Evolutionary conservation across 2,888 invertebrate genomes (phyloP).

Genomic region (Agonopterix alstromeriana): DNA sequence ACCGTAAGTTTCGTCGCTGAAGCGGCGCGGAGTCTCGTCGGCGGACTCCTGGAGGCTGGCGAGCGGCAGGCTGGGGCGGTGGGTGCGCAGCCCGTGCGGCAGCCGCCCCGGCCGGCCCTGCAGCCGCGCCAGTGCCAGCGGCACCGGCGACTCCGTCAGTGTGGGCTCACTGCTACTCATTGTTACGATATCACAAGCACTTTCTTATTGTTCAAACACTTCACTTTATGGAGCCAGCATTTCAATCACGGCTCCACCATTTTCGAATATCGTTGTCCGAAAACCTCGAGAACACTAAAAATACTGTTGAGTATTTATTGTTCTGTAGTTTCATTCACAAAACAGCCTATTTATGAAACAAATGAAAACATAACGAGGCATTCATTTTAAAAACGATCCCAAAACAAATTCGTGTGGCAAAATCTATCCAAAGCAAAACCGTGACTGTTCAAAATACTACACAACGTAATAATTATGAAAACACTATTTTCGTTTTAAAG

Average conservation of each 20-base stretch:
- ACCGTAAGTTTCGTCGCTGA: constrained; percentile 52
- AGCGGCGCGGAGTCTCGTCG: constrained; percentile 61
- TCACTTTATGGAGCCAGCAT: constrained; percentile 23
- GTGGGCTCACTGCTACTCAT: constrained; percentile 66
- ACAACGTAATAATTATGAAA: too few species aligned
- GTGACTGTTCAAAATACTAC: too few species aligned
- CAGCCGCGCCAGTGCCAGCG: constrained; percentile 61
- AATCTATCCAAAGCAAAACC: too few species aligned
- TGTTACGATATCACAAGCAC: constrained; percentile 35
- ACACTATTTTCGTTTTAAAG: too few species aligned
- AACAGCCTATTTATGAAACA: constrained; percentile 2
- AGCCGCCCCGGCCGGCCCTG: constrained; percentile 45
- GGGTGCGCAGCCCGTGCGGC: constrained; percentile 48
- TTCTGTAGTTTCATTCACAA: constrained; percentile 16
- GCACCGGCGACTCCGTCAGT: constrained; percentile 67
- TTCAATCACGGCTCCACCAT: constrained; percentile 50
- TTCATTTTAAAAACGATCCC: constrained; percentile 11
- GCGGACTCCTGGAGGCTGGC: constrained; percentile 64
- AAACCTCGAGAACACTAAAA: constrained; percentile 25
- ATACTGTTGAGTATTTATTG: constrained; percentile 23
- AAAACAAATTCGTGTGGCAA: background rate
- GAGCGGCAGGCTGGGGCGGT: constrained; percentile 62
- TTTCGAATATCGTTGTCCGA: constrained; percentile 28
- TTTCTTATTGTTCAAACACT: constrained; percentile 29
- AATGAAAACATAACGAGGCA: background rate